phyloP scores from a whole-genome alignment of 2,888 invertebrate genomes.

The Acleris laterana region DNA sequence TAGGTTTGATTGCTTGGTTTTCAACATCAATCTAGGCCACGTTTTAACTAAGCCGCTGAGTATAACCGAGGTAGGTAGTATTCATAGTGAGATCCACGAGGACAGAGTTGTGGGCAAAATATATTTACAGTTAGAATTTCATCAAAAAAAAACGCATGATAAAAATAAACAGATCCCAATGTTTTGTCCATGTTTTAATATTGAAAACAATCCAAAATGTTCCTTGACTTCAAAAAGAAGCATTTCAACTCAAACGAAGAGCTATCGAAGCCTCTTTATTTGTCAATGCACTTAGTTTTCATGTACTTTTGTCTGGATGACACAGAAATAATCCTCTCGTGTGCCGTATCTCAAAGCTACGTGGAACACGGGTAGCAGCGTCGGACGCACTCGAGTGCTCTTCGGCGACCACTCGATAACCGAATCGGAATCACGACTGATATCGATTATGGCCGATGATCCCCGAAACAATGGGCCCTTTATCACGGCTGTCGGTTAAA shows the following conservation, averaged over 20 bases:
- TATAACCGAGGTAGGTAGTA: no score
- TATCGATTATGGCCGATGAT: constrained; percentile 60
- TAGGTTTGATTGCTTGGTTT: no score
- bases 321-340: constrained; percentile 4
- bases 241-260: background rate
- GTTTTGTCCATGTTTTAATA: no score
- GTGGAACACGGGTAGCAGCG: constrained; percentile 52
- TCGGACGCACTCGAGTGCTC: constrained; percentile 57
- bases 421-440: constrained; percentile 66
- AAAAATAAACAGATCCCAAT: no score
- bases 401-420: constrained; percentile 61
- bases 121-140: no score
- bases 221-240: background rate
- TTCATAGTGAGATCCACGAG: no score
- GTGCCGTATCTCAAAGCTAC: constrained; percentile 51
- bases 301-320: constrained; percentile 13
- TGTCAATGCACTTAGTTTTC: constrained; percentile 1
- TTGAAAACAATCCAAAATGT: no score
- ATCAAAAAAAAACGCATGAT: no score
- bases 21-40: no score
- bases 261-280: background rate
- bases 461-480: constrained; percentile 59
- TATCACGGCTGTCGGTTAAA: constrained; percentile 46
- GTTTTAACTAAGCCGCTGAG: no score
- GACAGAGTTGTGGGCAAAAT: no score